Evolutionary conservation across 2,797 vertebrate species (phyloP).

Genomic region (Aselliscus stoliczkanus): DNA sequence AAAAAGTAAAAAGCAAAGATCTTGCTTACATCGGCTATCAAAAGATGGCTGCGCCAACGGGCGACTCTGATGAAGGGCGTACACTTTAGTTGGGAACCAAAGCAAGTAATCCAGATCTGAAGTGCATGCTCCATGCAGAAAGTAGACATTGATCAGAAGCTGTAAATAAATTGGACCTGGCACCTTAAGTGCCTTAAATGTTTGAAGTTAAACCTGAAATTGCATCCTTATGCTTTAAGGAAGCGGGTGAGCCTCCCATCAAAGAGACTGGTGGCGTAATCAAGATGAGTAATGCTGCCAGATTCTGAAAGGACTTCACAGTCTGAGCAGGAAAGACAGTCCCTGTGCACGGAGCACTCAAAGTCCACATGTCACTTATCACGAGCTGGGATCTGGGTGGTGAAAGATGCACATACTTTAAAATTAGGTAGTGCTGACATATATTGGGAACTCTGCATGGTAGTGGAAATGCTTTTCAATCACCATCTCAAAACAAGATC

Average conservation of each 20-base stretch:
- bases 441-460: not conserved
- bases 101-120: not conserved
- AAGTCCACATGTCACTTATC: conserved; percentile 53
- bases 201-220: conserved; percentile 76
- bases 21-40: not conserved
- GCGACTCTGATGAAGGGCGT: not conserved
- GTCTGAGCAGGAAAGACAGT: conserved; percentile 19
- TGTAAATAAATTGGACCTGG: conserved; percentile 78
- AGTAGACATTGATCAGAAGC: conserved; percentile 70
- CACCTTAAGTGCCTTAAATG: conserved; percentile 78
- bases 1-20: not conserved
- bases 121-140: conserved; percentile 46
- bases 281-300: conserved; percentile 58
- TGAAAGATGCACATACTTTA: conserved; percentile 26
- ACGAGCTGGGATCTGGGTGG: not conserved
- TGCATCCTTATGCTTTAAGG: conserved; percentile 75
- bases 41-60: not conserved
- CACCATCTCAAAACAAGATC: not conserved
- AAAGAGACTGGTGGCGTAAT: conserved; percentile 72
- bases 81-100: not conserved
- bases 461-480: not conserved
- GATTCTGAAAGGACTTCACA: conserved; percentile 49
- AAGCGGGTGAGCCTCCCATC: conserved; percentile 69
- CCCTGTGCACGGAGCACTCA: not conserved
- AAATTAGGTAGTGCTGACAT: conserved; percentile 5